Evolutionary conservation across 2,797 vertebrate genomes (phyloP).

Genomic region (Knipowitschia caucasica): DNA sequence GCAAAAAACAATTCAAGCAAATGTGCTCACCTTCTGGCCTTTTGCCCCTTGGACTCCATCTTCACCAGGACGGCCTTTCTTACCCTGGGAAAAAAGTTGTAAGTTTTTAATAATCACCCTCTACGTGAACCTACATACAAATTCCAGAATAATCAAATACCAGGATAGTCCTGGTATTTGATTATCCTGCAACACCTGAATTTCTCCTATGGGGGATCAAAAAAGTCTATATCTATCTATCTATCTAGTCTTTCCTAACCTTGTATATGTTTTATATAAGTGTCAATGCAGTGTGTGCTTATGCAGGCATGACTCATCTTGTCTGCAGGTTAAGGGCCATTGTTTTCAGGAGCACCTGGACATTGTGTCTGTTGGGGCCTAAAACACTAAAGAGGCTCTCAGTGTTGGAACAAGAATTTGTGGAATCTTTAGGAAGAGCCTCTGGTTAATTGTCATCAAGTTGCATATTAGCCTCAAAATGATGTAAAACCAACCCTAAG

Average conservation of each 20-base stretch:
- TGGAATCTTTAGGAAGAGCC: slow-evolving; percentile 65
- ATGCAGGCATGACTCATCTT: slow-evolving; percentile 50
- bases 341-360: slow-evolving; percentile 62
- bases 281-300: slow-evolving; percentile 14
- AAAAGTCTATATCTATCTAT: too few species aligned
- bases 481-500: slow-evolving; percentile 20
- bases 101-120: not conserved
- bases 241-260: too few species aligned
- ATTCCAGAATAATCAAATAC: too few species aligned
- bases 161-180: too few species aligned
- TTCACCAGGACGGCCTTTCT: slow-evolving; percentile 86
- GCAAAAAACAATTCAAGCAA: slow-evolving; percentile 23
- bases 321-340: slow-evolving; percentile 41
- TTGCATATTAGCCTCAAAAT: slow-evolving; percentile 48
- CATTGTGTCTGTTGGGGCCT: slow-evolving; percentile 30
- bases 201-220: too few species aligned
- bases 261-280: too few species aligned
- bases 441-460: slow-evolving; percentile 60
- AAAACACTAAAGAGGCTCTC: slow-evolving; percentile 50
- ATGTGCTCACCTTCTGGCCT: slow-evolving; percentile 82
- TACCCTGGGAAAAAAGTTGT: slow-evolving; percentile 76
- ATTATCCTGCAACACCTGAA: too few species aligned
- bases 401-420: slow-evolving; percentile 57
- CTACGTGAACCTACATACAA: not conserved
- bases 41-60: slow-evolving; percentile 79